Conservation (phyloP, 2,888 invertebrate genomes). For the Opisthograptis luteolata region DNA sequence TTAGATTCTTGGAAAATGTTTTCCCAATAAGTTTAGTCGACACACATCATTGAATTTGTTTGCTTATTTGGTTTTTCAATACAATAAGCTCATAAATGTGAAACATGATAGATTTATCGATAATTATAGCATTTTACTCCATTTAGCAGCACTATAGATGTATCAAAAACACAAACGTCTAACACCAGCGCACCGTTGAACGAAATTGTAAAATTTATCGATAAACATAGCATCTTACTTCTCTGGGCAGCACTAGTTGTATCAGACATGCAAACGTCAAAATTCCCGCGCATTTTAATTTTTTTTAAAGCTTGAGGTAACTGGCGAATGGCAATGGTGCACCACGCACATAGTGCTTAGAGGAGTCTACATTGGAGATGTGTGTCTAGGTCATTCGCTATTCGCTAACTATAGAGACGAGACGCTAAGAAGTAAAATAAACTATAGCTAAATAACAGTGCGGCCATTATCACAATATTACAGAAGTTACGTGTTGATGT, state of each 20-base stretch:
- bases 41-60: too few relatives aligned
- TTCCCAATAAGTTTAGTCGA: too few relatives aligned
- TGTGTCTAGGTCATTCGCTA: constrained; percentile 34
- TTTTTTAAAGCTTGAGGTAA: constrained; percentile 4
- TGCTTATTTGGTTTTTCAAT: too few relatives aligned
- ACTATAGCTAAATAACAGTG: constrained; percentile 17
- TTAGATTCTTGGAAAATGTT: too few relatives aligned
- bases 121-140: too few relatives aligned
- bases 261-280: background rate
- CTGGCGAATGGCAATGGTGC: background rate
- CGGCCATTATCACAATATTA: background rate
- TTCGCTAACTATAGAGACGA: constrained; percentile 37
- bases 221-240: background rate
- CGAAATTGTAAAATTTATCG: constrained; percentile 5
- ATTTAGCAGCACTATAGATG: too few relatives aligned
- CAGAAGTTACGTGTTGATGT: background rate
- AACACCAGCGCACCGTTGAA: too few relatives aligned
- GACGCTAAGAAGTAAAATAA: constrained; percentile 42
- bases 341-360: background rate
- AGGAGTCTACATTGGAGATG: background rate
- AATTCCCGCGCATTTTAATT: constrained; percentile 3
- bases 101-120: too few relatives aligned
- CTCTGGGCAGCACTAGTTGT: background rate
- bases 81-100: too few relatives aligned
- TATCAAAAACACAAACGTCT: too few relatives aligned